Evolutionary conservation across 2,888 invertebrate species (phyloP), one percentile per base, ranked within the genome.

Genomic region (Esperia sulphurella): DNA sequence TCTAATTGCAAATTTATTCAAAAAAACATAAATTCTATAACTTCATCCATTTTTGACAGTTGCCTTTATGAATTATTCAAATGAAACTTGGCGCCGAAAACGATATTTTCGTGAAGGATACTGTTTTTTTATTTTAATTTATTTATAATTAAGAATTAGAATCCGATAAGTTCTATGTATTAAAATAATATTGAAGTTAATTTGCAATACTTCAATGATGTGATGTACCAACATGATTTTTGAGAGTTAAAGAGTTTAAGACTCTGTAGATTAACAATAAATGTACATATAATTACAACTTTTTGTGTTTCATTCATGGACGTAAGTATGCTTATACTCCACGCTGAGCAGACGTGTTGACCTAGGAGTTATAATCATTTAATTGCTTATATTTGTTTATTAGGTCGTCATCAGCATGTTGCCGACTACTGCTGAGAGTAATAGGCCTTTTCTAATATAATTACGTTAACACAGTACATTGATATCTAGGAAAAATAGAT

Each of bases 281-380:
- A 80, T 82, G 81, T 83, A 82, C 74, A 82, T 81, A 80, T 61
- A 48, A 59, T 52, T 51, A 39, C 8, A 39, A 4, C 38, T n/a
- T n/a, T n/a, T n/a, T n/a, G n/a, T n/a, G n/a, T n/a, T n/a, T n/a
- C n/a, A n/a, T n/a, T n/a, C n/a, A n/a, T n/a, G n/a, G n/a, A n/a
- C n/a, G n/a, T n/a, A n/a, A n/a, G n/a, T n/a, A n/a, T n/a, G n/a
- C n/a, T n/a, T n/a, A n/a, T n/a, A n/a, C n/a, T n/a, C n/a, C n/a
- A n/a, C n/a, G n/a, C n/a, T n/a, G n/a, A n/a, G n/a, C n/a, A n/a
- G n/a, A n/a, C n/a, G n/a, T n/a, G n/a, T n/a, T n/a, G n/a, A n/a
- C n/a, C n/a, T n/a, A n/a, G n/a, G n/a, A n/a, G n/a, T n/a, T n/a
- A n/a, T n/a, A n/a, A n/a, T n/a, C n/a, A n/a, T n/a, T n/a, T n/a